phyloP scores from a whole-genome alignment of 1,140 invertebrate genomes.

The Zelostemma sp. region DNA sequence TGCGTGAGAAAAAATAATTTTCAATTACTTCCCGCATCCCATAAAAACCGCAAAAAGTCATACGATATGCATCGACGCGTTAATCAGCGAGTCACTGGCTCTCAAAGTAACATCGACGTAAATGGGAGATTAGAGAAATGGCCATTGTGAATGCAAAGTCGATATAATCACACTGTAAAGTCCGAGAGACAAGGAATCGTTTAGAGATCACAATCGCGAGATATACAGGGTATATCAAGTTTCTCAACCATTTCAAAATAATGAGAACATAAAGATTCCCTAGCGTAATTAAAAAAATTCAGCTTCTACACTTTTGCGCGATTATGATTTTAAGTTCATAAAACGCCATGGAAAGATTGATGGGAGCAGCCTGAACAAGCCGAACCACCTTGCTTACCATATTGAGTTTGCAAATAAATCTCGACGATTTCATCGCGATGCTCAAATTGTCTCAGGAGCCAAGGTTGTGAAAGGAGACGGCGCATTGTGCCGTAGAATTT shows the following conservation, averaged over 20 bases:
- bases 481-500: constrained; percentile 4
- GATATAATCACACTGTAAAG: constrained; percentile 50
- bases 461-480: not conserved
- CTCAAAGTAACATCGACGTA: constrained; percentile 34
- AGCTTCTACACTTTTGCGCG: too few relatives aligned
- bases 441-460: not conserved
- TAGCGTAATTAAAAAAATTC: constrained; percentile 31
- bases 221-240: constrained; percentile 47
- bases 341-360: too few relatives aligned
- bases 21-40: not conserved
- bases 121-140: constrained; percentile 44
- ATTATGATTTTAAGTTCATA: too few relatives aligned
- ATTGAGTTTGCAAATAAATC: too few relatives aligned
- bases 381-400: too few relatives aligned
- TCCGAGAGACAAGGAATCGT: constrained; percentile 49
- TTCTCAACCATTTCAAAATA: constrained; percentile 40
- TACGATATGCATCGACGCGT: constrained; percentile 29
- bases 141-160: constrained; percentile 51
- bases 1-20: constrained; percentile 4
- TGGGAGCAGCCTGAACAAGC: too few relatives aligned
- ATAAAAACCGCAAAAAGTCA: constrained; percentile 3
- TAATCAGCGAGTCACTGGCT: constrained; percentile 39
- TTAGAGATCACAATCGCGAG: constrained; percentile 45
- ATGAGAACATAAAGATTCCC: constrained; percentile 45
- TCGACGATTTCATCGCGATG: not conserved